phyloP scores from a whole-genome alignment of 2,888 invertebrate genomes.

The Scrobipalpa costella region DNA sequence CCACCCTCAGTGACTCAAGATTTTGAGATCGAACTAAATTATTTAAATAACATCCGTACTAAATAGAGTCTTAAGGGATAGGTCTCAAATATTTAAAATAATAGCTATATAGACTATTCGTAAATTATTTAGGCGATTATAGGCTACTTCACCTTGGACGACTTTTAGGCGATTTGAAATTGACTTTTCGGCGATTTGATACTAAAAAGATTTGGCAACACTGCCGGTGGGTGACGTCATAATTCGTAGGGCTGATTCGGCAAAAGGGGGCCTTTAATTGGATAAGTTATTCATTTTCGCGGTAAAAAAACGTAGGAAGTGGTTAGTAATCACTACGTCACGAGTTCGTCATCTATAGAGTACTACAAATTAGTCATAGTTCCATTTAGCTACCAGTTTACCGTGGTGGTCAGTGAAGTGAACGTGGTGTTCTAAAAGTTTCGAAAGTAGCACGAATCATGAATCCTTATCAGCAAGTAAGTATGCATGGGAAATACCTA shows the following conservation, averaged over 20 bases:
- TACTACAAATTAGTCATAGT: constrained; percentile 9
- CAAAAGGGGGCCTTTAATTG: neutral
- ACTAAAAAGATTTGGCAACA: neutral
- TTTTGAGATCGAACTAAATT: no score
- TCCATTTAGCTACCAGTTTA: neutral
- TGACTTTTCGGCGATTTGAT: no score
- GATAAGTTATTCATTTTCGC: neutral
- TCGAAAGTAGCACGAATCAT: constrained; percentile 35
- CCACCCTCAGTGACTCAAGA: no score
- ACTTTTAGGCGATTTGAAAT: no score
- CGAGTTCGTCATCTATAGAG: neutral
- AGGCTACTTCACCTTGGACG: no score
- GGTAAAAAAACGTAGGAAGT: neutral
- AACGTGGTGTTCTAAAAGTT: neutral
- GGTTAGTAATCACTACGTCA: constrained; percentile 26
- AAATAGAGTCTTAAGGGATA: no score
- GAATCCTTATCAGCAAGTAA: constrained; percentile 73
- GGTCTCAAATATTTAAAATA: no score
- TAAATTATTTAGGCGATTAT: no score
- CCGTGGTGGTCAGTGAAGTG: neutral
- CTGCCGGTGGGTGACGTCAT: neutral
- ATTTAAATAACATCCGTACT: no score
- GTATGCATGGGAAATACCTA: constrained; percentile 33
- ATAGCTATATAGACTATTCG: no score
- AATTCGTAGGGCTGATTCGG: neutral